A percentile compares a stretch with the other conserved stretches of the same genome.
Conservation (phyloP, 2,797 vertebrate species). For the Megalops cyprinoides region DNA sequence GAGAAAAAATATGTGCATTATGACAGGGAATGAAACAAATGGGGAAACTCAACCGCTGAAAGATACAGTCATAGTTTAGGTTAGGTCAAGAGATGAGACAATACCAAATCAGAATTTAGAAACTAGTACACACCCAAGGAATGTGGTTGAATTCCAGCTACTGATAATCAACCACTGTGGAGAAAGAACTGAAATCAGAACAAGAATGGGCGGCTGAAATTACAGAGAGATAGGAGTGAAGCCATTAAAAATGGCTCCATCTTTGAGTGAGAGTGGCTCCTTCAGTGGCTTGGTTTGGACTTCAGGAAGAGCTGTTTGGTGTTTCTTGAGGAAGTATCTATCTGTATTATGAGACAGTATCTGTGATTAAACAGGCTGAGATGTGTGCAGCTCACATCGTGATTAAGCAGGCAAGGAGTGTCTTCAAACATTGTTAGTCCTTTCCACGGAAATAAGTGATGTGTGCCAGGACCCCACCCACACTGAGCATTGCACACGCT, state of each 20-base stretch:
- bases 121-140: neutral
- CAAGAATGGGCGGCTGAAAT: neutral
- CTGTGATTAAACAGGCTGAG: neutral
- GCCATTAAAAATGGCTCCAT: neutral
- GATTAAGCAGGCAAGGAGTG: slow-evolving; percentile 15
- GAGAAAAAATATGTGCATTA: neutral
- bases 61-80: neutral
- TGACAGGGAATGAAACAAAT: neutral
- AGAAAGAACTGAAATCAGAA: neutral
- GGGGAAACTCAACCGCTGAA: neutral
- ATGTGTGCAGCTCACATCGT: neutral
- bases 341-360: neutral
- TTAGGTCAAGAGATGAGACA: too few species aligned
- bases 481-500: neutral
- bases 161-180: neutral
- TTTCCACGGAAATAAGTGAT: neutral
- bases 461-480: neutral
- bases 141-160: neutral
- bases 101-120: neutral
- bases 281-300: neutral
- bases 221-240: neutral
- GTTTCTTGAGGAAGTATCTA: neutral
- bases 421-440: slow-evolving; percentile 22
- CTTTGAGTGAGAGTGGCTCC: neutral
- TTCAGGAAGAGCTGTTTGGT: neutral